Evolutionary conservation across 2,113 vertebrate genomes (phyloP), one percentile per base, ranked within the genome.

Genomic region (Ciconia stormi): DNA sequence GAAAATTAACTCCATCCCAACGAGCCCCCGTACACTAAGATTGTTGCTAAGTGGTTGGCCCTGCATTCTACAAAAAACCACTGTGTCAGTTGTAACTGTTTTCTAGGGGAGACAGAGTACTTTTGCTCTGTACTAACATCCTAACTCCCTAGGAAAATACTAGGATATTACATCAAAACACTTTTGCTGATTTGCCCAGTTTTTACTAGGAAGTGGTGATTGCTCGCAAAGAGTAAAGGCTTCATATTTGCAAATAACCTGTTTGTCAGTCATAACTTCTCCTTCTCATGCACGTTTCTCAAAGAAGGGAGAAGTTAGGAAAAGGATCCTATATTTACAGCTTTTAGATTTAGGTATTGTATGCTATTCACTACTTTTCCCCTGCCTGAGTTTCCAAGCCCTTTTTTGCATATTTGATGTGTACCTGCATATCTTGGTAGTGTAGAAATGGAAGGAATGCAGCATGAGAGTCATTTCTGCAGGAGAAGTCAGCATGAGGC

Each of bases 11-110:
- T 65, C 36, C 20, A 56, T 4, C 7, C 4, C 10, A 50, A 9
- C 1, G 2, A 82, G 22, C 10, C 5, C 4, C 13, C 1, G 1
- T 46, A 61, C 27, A 40, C 3, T 34, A 69, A 26, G 13, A 36
- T 81, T 73, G 72, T 50, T 59, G 50, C 8, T 32, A 61, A 79
- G 6, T n/a, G 5, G 55, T 85, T 59, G 40, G 22, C 40, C 29
- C 46, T 82, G 14, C 36, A 42, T 93, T 70, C 9, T 36, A 46
- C 5, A 52, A 69, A 89, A 42, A 10, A 78, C 26, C 4, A 6
- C 9, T 19, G 15, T 69, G 17, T 74, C 16, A n/a, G 13, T 65
- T 65, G 11, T 30, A 59, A 46, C 25, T 74, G 13, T 29, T 85
- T 91, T 59, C 53, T 70, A 34, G 55, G 10, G n/a, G 19, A 82